phyloP scores from a whole-genome alignment of 2,797 vertebrate genomes.

The Sarcophilus harrisii region DNA sequence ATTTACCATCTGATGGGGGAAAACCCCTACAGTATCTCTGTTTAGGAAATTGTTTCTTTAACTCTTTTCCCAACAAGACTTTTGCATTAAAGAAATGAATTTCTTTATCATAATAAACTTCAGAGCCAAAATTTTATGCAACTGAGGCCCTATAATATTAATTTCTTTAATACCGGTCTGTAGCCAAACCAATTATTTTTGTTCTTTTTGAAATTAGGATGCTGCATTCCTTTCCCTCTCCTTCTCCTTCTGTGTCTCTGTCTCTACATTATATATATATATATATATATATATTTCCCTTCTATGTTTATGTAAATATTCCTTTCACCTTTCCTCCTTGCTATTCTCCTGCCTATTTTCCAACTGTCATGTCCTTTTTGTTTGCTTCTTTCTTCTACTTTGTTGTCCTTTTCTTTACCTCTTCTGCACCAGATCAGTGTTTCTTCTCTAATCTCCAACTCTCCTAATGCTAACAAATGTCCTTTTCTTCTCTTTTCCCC shows the following conservation, averaged over 20 bases:
- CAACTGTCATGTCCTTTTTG: not conserved
- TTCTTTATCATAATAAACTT: not conserved
- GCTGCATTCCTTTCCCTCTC: not conserved
- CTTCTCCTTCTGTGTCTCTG: not conserved
- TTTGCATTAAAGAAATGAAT: slow-evolving; percentile 59
- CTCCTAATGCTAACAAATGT: not conserved
- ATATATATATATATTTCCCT: not conserved
- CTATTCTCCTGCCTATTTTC: not conserved
- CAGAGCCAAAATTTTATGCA: not conserved
- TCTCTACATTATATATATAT: too few relatives aligned
- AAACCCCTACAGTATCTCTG: slow-evolving; percentile 41
- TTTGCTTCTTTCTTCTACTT: not conserved
- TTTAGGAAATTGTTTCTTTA: slow-evolving; percentile 66
- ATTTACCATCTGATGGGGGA: slow-evolving; percentile 34
- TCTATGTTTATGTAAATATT: not conserved
- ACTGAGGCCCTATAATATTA: not conserved
- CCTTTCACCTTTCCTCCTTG: not conserved
- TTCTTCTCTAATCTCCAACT: not conserved
- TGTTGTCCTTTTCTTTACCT: not conserved
- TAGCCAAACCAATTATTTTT: not conserved
- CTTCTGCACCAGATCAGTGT: not conserved
- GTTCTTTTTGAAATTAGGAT: not conserved
- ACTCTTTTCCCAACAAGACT: slow-evolving; percentile 54
- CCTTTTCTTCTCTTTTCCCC: not conserved
- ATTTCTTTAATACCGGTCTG: not conserved